phyloP scores from a whole-genome alignment of 2,888 invertebrate genomes.

The Beris morrisii region DNA sequence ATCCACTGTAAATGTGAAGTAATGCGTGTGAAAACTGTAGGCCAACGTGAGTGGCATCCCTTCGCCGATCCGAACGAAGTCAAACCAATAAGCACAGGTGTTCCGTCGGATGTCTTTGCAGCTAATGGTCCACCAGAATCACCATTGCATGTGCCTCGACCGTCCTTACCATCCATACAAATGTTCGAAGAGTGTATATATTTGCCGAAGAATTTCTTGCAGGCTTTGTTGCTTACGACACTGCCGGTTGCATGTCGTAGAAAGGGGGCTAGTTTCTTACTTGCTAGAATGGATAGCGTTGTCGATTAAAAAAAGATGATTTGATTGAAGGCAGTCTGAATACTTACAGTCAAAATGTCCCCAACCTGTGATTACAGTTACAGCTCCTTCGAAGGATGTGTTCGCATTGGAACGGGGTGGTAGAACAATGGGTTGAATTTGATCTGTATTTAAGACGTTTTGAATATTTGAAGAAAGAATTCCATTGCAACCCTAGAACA shows the following conservation, averaged over 20 bases:
- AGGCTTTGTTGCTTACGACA: constrained; percentile 4
- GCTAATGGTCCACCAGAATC: constrained; percentile 20
- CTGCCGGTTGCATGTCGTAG: background rate
- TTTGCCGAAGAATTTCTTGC: background rate
- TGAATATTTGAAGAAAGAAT: background rate
- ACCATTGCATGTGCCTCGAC: constrained; percentile 3
- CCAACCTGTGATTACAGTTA: background rate
- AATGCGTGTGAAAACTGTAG: constrained; percentile 13
- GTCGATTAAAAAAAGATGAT: background rate
- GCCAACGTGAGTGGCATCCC: constrained; percentile 46
- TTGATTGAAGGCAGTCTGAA: background rate
- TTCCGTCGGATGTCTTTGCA: background rate
- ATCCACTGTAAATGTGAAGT: constrained; percentile 21
- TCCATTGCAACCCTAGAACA: background rate
- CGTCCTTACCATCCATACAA: constrained; percentile 2
- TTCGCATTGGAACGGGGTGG: constrained; percentile 4
- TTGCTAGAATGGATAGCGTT: background rate
- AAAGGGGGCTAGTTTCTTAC: background rate
- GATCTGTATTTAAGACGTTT: background rate
- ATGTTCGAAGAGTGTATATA: constrained; percentile 5
- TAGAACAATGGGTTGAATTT: constrained; percentile 10
- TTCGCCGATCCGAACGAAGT: constrained; percentile 51
- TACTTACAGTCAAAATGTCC: background rate
- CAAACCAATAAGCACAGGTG: constrained; percentile 49
- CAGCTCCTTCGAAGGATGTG: constrained; percentile 5